Evolutionary conservation across 2,797 vertebrate species (phyloP), one percentile per base, ranked within the genome.

Genomic region (Pelobates cultripes): DNA sequence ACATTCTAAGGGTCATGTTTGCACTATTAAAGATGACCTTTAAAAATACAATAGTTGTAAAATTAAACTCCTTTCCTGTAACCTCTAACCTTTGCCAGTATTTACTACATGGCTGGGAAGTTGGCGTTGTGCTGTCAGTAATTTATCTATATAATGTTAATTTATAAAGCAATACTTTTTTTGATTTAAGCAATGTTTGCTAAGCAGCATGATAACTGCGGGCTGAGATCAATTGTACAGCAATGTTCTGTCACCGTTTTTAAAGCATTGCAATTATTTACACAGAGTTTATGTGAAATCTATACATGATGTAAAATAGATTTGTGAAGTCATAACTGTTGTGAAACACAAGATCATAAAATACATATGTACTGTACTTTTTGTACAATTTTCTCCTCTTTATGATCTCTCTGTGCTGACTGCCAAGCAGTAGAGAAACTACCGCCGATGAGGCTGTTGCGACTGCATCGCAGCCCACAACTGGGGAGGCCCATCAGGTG

Each of bases 41-140:
- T 75, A n/a, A 68, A 57, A 75, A 75, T 74, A 80, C 64, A 68
- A 67, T 74, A 74, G 78, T 68, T 68, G 51, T 68, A 47, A 74
- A 74, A 69, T 69, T 12, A 67, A 44, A 57, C 63, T 80, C 53
- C n/a, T 75, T 80, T 75, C 70, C 79, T 75, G 47, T 66, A 61
- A 80, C 79, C 79, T 70, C 53, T 40, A 15, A 43, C 47, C 63
- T 67, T 44, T 45, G n/a, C 5, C 61, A 13, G 15, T 57, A 47
- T 61, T 55, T 79, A 57, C 44, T 63, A 1, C 13, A 28, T 10
- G 47, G 43, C 4, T 40, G 60, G 44, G 47, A 43, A 61, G 57
- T 15, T n/a, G 7, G 14, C 10, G 47, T 10, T 51, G 47, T 10
- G 47, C 10, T 64, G 14, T 1, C 40, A 7, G 61, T 64, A 7